These are phyloP conservation scores for Hemiprocne comata DNA, from an alignment of 2,113 vertebrate genomes.

Conservation along the genomic window DNA sequence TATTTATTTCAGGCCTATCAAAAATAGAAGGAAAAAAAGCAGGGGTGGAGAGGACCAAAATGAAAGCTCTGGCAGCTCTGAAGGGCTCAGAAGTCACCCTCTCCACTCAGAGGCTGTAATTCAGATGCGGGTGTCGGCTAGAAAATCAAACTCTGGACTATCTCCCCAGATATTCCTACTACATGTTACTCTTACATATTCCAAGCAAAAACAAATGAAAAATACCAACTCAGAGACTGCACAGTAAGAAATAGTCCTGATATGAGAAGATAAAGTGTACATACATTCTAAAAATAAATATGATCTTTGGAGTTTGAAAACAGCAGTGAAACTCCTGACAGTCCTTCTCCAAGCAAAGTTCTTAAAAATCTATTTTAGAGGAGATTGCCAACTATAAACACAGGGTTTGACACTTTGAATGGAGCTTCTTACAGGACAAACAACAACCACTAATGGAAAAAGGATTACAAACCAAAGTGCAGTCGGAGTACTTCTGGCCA, in stretches of 20 bases:
- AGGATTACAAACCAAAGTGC: neutral
- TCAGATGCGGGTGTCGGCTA: neutral
- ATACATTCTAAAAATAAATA: neutral
- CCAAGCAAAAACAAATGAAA: neutral
- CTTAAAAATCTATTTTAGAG: neutral
- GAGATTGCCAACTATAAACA: neutral
- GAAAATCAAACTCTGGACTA: neutral
- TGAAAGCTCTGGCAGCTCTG: neutral
- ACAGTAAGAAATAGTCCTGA: neutral
- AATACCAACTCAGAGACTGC: neutral
- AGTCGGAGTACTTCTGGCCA: neutral
- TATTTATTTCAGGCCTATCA: constrained; percentile 5
- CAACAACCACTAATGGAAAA: neutral
- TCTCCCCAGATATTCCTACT: neutral
- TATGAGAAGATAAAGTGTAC: neutral
- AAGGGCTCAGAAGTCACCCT: neutral
- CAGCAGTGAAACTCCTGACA: neutral
- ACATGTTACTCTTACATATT: neutral
- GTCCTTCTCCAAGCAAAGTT: neutral
- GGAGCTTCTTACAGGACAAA: neutral
- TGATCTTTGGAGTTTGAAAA: neutral
- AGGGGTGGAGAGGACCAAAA: neutral
- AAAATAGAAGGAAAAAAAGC: constrained; percentile 29
- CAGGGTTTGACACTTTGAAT: neutral
- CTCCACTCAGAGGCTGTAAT: neutral